phyloP scores from a whole-genome alignment of 2,113 vertebrate species.

The Scolopax mira region DNA sequence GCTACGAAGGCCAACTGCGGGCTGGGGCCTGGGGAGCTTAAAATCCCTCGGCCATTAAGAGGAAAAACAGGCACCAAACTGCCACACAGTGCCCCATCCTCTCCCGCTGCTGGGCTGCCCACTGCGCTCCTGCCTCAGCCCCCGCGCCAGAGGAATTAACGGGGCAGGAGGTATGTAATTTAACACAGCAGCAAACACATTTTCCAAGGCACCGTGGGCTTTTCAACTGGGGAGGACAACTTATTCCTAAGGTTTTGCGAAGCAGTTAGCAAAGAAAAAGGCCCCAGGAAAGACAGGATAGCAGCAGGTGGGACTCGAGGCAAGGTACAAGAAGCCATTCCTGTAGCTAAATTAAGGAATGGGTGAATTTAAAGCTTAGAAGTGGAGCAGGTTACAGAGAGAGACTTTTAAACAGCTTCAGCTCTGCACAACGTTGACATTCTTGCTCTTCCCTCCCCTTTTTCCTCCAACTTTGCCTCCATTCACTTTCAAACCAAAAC shows the following conservation, averaged over 20 bases:
- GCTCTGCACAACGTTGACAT: neutral
- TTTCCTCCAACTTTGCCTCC: neutral
- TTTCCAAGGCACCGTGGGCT: neutral
- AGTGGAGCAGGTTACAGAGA: neutral
- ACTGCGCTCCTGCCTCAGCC: neutral
- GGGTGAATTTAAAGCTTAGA: neutral
- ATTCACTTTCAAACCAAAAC: neutral
- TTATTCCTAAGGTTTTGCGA: neutral
- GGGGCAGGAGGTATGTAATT: neutral
- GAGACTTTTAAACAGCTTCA: neutral
- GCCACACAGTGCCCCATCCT: neutral
- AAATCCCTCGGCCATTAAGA: conserved; percentile 2
- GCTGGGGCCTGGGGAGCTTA: neutral
- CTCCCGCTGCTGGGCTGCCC: neutral
- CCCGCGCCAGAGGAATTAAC: neutral
- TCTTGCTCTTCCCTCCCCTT: neutral
- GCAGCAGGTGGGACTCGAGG: neutral
- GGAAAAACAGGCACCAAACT: neutral
- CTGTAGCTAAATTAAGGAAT: neutral
- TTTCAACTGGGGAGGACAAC: neutral
- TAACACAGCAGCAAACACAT: conserved; percentile 48
- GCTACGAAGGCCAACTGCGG: neutral
- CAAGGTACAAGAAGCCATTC: neutral
- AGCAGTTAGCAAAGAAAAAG: conserved; percentile 10
- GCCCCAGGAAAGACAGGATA: neutral